These are phyloP conservation scores for Amazona ochrocephala DNA, from an alignment of 2,797 vertebrate species.

Conservation along the genomic window DNA sequence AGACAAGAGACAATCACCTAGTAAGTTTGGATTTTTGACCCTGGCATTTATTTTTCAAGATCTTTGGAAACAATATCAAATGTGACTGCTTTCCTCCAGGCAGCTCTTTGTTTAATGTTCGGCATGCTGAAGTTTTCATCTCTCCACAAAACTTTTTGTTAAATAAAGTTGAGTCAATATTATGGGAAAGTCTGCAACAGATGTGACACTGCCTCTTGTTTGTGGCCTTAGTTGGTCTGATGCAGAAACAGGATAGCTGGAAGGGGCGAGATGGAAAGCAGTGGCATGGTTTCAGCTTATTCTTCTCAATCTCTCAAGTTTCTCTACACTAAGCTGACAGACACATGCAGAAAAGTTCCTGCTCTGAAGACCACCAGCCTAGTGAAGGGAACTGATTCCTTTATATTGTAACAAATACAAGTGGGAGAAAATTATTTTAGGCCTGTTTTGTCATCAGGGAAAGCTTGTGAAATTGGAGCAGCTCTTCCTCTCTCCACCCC, in stretches of 20 bases:
- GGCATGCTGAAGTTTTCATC: background rate
- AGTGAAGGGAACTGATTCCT: background rate
- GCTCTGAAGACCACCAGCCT: background rate
- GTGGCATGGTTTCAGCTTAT: background rate
- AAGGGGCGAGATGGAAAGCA: background rate
- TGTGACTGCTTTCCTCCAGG: background rate
- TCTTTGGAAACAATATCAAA: background rate
- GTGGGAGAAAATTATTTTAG: background rate
- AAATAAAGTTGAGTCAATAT: background rate
- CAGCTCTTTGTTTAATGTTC: background rate
- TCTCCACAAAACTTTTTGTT: background rate
- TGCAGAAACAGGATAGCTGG: background rate
- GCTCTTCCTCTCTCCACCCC: background rate
- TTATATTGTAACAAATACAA: background rate
- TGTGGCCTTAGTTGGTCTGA: background rate
- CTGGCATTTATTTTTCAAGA: slow-evolving; percentile 14
- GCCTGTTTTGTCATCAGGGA: background rate
- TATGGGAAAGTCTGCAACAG: background rate
- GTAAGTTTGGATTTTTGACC: background rate
- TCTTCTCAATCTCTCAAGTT: background rate
- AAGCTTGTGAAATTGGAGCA: background rate
- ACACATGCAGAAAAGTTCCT: background rate
- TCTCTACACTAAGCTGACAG: background rate
- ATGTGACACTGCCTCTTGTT: background rate
- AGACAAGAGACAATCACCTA: slow-evolving; percentile 1